Base-by-base conservation (phyloP, 2,113 vertebrate genomes). In the Thamnaconus septentrionalis region DNA sequence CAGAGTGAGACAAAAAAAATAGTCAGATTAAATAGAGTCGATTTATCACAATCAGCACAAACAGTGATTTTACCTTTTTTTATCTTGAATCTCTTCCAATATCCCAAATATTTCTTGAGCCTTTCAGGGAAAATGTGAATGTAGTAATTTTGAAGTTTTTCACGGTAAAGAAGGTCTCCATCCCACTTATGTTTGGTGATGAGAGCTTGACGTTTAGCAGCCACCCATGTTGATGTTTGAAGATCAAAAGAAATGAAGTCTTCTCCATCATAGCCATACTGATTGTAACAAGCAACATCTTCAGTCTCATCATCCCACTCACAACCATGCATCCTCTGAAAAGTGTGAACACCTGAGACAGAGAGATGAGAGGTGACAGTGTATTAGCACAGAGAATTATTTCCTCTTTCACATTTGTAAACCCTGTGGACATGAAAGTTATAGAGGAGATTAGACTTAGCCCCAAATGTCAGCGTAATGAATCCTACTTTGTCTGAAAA, bases 161-260 rank as follows among this genome's bases (percentile, higher is more conserved):
- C 18, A 31, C 1, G 2, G 18, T 31, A 31, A 50, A 3, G 0
- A 18, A 47, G 5, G 3, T 41, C 5, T 6, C 0, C 0, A 4
- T 85, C 80, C 72, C 54, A 81, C 7, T 46, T 69, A 2, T 0
- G 0, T 59, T 43, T 61, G 18, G 55, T 71, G 10, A 3, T 0
- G 0, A 42, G 0, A 0, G 73, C 87, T 0, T 0, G 46, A 0
- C 0, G 0, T 0, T 54, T 70, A 0, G 52, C n/a, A 0, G 80
- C 71, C 0, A 5, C 76, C 57, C 41, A 85, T 0, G 45, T 76
- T 52, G 8, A 0, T 3, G 31, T 12, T 31, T 70, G 50, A 12
- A 64, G 3, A 48, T 91, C 70, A 0, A 88, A 31, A 11, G 43
- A 0, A 0, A 90, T 0, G 39, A 80, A 87, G 5, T 91, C 80